Evolutionary conservation across 1,140 invertebrate genomes (phyloP), one percentile per base, ranked within the genome.

Genomic region (Chymomyza costata): DNA sequence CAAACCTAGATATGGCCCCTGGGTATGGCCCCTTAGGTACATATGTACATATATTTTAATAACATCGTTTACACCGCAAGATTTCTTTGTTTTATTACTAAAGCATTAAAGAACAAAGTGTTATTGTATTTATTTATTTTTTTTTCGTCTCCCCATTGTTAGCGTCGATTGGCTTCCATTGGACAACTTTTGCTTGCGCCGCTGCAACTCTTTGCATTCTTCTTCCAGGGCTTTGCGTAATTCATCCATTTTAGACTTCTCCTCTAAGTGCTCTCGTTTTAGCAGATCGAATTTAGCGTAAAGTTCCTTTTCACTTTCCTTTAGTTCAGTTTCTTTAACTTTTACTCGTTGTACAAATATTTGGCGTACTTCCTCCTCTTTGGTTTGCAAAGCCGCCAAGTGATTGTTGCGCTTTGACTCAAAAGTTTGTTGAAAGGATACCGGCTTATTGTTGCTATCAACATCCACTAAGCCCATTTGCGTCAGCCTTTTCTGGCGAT

Each of bases 381-480:
- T 98, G 84, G 95, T 93, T 84, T 98, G 96, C 55, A 99, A 88
- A 83, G 97, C 95, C 62, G 91, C 92, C 59, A 92, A 86, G 87
- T 98, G 96, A 66, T 94, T 92, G 32, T 92, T 92, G 57, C 96
- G 90, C 86, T 98, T 98, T 43, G 93, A 91, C 85, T 99, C 96
- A 86, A 97, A 99, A 5, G 96, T 98, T 87, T 98, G 95, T 84
- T 97, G 95, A 86, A 98, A 97, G 82, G 96, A 97, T 13, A 89
- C 87, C 1, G 94, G 93, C 73, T 97, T 95, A 82, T 96, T 96
- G 65, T 97, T 95, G 34, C 93, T 92, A 82, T 96, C 95, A 3
- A 95, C 93, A 87, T 97, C 95, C 66, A 91, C 95, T 87, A 99
- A 99, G 54, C 97, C 97, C 96, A 99, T 98, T 88, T 97, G 94